These are phyloP conservation scores for Hydrozoanthus tunicans DNA, from an alignment of 64 coral and sea anemone species.

Conservation along the genomic window DNA sequence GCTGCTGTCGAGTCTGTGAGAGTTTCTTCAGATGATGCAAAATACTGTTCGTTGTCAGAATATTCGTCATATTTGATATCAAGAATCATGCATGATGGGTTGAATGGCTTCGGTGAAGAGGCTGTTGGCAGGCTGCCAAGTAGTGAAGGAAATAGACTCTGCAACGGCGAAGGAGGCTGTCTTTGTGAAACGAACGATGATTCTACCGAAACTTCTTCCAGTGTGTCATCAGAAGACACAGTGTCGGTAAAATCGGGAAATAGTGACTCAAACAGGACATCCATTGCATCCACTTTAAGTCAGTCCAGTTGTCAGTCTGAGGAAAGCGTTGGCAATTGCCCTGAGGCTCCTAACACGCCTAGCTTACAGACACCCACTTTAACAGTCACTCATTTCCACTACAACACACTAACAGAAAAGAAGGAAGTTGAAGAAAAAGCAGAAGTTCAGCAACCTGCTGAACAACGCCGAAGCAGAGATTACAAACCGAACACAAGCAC, in stretches of 20 bases:
- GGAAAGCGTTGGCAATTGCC: constrained; percentile 19
- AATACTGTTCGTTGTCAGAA: constrained; percentile 69
- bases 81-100: constrained; percentile 64
- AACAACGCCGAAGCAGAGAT: constrained; percentile 42
- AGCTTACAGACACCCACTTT: constrained; percentile 52
- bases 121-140: not conserved
- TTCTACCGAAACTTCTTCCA: constrained; percentile 23
- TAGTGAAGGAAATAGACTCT: not conserved
- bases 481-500: constrained; percentile 9
- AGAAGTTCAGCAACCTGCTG: constrained; percentile 32
- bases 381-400: constrained; percentile 58
- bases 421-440: constrained; percentile 8
- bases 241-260: constrained; percentile 39
- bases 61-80: constrained; percentile 83
- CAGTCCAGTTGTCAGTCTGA: constrained; percentile 61
- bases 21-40: not conserved
- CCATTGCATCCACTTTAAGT: constrained; percentile 60
- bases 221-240: constrained; percentile 48
- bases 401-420: not conserved
- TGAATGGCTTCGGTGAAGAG: constrained; percentile 62
- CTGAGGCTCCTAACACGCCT: constrained; percentile 12
- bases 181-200: constrained; percentile 32
- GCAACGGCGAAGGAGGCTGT: not conserved
- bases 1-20: constrained; percentile 40
- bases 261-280: constrained; percentile 44